Evolutionary conservation across 2,113 vertebrate genomes (phyloP).

Genomic region (Hyaena hyaena): DNA sequence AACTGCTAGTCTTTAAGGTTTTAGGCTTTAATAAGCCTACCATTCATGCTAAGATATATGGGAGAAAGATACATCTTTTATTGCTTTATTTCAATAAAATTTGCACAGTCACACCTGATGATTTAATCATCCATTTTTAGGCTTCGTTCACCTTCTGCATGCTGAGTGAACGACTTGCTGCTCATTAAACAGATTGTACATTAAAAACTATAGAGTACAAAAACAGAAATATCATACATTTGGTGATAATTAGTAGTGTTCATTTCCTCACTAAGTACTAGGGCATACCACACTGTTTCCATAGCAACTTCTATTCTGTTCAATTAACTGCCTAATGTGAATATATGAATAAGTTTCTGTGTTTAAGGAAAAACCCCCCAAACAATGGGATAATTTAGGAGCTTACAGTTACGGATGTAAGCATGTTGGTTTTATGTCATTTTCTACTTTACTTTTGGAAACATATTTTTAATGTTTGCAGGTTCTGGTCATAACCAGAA

Average conservation of each 20-base stretch:
- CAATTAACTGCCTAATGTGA: slow-evolving; percentile 86
- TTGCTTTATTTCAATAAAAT: slow-evolving; percentile 57
- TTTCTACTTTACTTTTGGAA: slow-evolving; percentile 53
- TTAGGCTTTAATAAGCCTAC: not conserved
- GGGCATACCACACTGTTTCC: slow-evolving; percentile 84
- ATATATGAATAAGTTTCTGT: slow-evolving; percentile 85
- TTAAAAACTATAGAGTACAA: slow-evolving; percentile 62
- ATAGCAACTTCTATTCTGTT: slow-evolving; percentile 87
- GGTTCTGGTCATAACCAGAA: slow-evolving; percentile 13
- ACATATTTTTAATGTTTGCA: slow-evolving; percentile 49
- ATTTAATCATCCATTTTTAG: slow-evolving; percentile 67
- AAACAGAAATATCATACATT: slow-evolving; percentile 82
- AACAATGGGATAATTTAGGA: slow-evolving; percentile 79
- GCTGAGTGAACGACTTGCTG: slow-evolving; percentile 61
- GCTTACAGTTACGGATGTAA: slow-evolving; percentile 35
- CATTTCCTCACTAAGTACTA: slow-evolving; percentile 81
- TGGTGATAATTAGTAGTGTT: slow-evolving; percentile 86
- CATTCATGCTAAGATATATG: not conserved
- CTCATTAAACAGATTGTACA: slow-evolving; percentile 76
- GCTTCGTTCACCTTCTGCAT: not conserved
- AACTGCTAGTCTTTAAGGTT: not conserved
- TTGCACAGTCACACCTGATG: slow-evolving; percentile 58
- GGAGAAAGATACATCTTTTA: not conserved
- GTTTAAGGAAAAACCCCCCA: slow-evolving; percentile 71
- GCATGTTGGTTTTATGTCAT: not conserved